Evolutionary conservation across 2,797 vertebrate species (phyloP), one percentile per base, ranked within the genome.

Genomic region (Apogon hyalosoma): DNA sequence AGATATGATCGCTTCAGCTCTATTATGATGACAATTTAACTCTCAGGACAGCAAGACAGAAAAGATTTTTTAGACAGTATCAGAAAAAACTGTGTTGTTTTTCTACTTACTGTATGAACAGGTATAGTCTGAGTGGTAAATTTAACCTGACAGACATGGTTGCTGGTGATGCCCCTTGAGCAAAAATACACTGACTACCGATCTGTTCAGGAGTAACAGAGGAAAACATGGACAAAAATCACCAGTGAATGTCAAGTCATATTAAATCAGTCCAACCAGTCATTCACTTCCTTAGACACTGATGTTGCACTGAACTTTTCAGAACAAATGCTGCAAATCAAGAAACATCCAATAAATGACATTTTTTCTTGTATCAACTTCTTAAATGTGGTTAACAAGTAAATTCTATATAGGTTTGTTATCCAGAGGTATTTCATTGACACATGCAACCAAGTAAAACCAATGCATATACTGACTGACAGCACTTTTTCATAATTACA

Each of bases 71-170:
- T 8, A 15, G 73, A 82, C 79, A 58, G 7, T 19, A 72, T 71
- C 76, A 51, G 18, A 63, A 65, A 28, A 59, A 49, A 56, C 68
- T 58, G 3, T 4, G 11, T 40, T 2, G 13, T 53, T 31, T 40
- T 63, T 47, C 18, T 36, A n/a, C 1, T 15, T n/a, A 42, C 7
- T 39, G 36, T 45, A 3, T 39, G 71, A 69, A 64, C 63, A 82
- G 71, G 76, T 83, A 77, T 64, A 41, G 45, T 63, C 55, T 77
- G 39, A 7, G 43, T 46, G 46, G 64, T 62, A 65, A 60, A 85
- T 87, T 48, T n/a, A 69, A 85, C 40, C 41, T 62, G 87, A 85
- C 89, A 84, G 79, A 54, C 12, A 9, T 41, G 56, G 54, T 57
- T 24, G 45, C 42, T 31, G 36, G 47, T 57, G 73, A 55, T 59